A percentile compares a stretch with the other conserved stretches of the same genome.
phyloP scores from a whole-genome alignment of 2,888 invertebrate species.

The Stenoptilia bipunctidactyla region DNA sequence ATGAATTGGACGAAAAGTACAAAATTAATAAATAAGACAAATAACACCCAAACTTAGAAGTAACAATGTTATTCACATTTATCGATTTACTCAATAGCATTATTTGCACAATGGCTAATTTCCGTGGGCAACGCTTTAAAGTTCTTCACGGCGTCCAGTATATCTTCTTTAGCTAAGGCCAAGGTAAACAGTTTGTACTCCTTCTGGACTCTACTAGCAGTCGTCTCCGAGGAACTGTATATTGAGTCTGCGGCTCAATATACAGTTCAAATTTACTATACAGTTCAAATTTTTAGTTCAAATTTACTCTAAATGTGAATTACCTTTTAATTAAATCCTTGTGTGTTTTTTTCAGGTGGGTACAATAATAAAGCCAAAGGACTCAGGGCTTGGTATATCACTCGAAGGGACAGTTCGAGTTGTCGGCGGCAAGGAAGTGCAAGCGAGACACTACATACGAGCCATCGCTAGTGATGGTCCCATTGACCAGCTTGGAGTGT shows the following conservation, averaged over 20 bases:
- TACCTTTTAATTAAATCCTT: neutral
- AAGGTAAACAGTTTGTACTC: slow-evolving; percentile 86
- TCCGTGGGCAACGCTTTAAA: slow-evolving; percentile 86
- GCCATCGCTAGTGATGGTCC: slow-evolving; percentile 91
- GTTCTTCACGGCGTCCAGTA: slow-evolving; percentile 78
- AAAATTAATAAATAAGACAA: too few relatives aligned
- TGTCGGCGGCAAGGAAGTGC: slow-evolving; percentile 83
- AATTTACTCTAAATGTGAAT: too few relatives aligned
- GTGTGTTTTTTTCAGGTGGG: slow-evolving; percentile 80
- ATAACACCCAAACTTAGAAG: too few relatives aligned
- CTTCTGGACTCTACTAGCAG: slow-evolving; percentile 76
- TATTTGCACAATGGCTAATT: slow-evolving; percentile 86
- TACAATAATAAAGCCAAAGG: slow-evolving; percentile 84
- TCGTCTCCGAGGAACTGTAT: slow-evolving; percentile 48
- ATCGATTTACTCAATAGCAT: slow-evolving; percentile 61
- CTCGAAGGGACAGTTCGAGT: slow-evolving; percentile 95
- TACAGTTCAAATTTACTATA: too few relatives aligned
- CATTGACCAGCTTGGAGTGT: slow-evolving; percentile 80
- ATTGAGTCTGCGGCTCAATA: slow-evolving; percentile 51
- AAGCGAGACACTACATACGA: slow-evolving; percentile 93
- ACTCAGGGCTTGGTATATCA: slow-evolving; percentile 90
- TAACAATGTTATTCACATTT: too few relatives aligned
- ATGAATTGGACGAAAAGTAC: too few relatives aligned
- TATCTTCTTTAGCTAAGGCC: slow-evolving; percentile 78
- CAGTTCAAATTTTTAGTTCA: too few relatives aligned